phyloP scores from a whole-genome alignment of 2,113 vertebrate species.

The Erythrocercus mccallii region DNA sequence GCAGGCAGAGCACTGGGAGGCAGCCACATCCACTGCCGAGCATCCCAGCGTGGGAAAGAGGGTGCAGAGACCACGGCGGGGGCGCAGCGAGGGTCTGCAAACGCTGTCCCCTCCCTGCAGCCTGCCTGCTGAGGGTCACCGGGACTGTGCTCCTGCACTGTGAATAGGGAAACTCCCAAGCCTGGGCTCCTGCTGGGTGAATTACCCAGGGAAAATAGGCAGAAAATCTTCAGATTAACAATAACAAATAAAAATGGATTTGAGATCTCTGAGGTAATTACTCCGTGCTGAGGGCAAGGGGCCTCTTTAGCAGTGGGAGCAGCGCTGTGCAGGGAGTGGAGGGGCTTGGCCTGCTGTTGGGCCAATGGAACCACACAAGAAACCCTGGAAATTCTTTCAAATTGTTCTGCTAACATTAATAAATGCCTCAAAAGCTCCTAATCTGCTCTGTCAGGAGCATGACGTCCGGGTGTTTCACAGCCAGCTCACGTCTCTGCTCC shows the following conservation, averaged over 20 bases:
- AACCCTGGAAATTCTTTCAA: constrained; percentile 62
- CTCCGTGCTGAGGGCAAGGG: constrained; percentile 57
- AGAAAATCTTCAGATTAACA: constrained; percentile 69
- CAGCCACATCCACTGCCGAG: neutral
- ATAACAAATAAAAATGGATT: constrained; percentile 69
- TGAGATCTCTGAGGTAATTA: constrained; percentile 56
- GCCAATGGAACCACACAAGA: constrained; percentile 48
- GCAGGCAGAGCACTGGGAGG: neutral
- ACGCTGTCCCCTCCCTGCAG: neutral
- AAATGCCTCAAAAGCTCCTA: constrained; percentile 65
- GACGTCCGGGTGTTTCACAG: constrained; percentile 34
- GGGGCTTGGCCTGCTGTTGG: constrained; percentile 37
- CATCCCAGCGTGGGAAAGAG: constrained; percentile 26
- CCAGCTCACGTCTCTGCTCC: constrained; percentile 52
- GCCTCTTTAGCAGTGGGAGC: constrained; percentile 49
- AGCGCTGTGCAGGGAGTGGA: neutral
- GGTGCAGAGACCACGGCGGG: neutral
- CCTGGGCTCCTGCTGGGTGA: constrained; percentile 28
- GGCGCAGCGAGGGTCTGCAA: neutral
- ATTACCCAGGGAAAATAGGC: constrained; percentile 67
- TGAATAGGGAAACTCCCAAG: neutral
- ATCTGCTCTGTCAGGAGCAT: constrained; percentile 65
- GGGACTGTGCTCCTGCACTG: neutral
- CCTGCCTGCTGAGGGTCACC: constrained; percentile 30
- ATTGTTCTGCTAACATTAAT: constrained; percentile 70